Evolutionary conservation across 2,797 vertebrate genomes (phyloP).

Genomic region (Hapalemur alaotrensis): DNA sequence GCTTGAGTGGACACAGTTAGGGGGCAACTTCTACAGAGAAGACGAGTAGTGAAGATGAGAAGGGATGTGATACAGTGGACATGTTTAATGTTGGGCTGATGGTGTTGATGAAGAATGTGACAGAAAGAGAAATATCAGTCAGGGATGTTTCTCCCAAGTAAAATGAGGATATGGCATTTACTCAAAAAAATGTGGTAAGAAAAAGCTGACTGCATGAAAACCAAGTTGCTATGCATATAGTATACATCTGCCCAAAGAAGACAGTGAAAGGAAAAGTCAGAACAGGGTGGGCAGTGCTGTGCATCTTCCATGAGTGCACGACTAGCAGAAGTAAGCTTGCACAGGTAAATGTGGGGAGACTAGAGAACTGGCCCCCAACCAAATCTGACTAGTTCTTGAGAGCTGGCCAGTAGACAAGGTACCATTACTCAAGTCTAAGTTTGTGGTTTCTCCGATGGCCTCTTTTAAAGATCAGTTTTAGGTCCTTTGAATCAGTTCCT

Average conservation of each 20-base stretch:
- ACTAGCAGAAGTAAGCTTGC: neutral
- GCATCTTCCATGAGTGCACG: neutral
- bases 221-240: neutral
- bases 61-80: fast-evolving
- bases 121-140: neutral
- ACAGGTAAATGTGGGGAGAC: neutral
- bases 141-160: neutral
- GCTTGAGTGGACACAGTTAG: neutral
- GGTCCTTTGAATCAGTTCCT: neutral
- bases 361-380: neutral
- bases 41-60: neutral
- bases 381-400: too few species aligned
- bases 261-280: neutral
- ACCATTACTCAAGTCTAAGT: neutral
- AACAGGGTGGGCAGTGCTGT: neutral
- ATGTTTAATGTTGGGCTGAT: too few species aligned
- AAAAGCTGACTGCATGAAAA: neutral
- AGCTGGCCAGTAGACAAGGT: neutral
- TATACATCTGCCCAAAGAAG: neutral
- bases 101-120: neutral
- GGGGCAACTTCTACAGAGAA: neutral
- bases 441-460: neutral
- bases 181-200: neutral
- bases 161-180: neutral
- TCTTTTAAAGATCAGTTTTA: neutral